phyloP scores from a whole-genome alignment of 2,113 vertebrate species.

The Himantopus leucocephalus region DNA sequence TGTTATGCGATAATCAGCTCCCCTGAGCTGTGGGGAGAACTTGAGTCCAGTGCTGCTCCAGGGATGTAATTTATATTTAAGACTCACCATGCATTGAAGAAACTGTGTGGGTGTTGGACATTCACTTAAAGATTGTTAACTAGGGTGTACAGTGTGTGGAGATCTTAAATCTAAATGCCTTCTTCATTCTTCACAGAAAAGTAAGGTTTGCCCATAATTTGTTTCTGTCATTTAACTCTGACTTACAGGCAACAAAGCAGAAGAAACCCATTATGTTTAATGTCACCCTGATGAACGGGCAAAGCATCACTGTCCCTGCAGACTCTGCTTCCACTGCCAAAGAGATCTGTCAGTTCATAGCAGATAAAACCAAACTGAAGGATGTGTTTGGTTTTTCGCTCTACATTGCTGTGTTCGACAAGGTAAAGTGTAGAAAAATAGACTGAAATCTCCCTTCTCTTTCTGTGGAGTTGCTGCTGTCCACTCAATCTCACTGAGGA shows the following conservation, averaged over 20 bases:
- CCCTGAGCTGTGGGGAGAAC: neutral
- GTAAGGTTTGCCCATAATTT: neutral
- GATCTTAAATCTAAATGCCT: neutral
- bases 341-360: constrained; percentile 85
- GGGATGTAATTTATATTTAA: neutral
- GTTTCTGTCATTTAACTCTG: neutral
- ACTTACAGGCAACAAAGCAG: constrained; percentile 87
- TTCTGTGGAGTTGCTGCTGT: neutral
- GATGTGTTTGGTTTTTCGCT: constrained; percentile 92
- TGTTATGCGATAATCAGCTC: neutral
- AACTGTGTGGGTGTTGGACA: neutral
- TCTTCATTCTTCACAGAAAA: neutral
- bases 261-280: constrained; percentile 85
- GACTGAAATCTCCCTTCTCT: neutral
- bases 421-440: constrained; percentile 74
- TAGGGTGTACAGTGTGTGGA: neutral
- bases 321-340: constrained; percentile 90
- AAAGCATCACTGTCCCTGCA: constrained; percentile 78
- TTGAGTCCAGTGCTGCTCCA: neutral
- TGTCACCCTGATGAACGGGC: constrained; percentile 84
- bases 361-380: constrained; percentile 80
- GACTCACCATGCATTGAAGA: neutral
- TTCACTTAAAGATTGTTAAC: neutral
- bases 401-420: constrained; percentile 90
- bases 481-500: neutral